phyloP scores from a whole-genome alignment of 2,888 invertebrate species.

The Lacanobia oleracea region DNA sequence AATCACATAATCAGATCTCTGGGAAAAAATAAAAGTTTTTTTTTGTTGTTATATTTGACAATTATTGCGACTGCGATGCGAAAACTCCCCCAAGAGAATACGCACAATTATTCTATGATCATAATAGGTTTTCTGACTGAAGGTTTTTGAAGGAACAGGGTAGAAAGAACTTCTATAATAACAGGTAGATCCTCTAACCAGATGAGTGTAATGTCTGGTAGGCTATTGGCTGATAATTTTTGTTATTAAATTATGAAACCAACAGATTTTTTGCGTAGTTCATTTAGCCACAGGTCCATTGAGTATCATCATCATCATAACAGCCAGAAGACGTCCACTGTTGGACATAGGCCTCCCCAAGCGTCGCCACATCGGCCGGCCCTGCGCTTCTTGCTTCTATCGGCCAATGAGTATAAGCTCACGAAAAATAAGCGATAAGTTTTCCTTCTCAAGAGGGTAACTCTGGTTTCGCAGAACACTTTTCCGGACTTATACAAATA shows the following conservation, averaged over 20 bases:
- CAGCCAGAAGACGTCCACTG: no score
- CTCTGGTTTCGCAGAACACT: constrained; percentile 1
- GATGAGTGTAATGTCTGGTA: neutral
- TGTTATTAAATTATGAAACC: neutral
- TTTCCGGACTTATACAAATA: constrained; percentile 14
- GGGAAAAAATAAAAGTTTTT: no score
- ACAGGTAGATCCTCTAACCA: neutral
- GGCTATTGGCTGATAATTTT: neutral
- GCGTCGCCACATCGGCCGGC: no score
- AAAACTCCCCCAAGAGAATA: no score
- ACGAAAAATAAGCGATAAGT: neutral
- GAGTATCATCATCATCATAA: no score
- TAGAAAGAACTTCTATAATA: neutral
- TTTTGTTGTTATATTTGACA: no score
- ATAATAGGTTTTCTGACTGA: neutral
- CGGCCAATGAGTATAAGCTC: neutral
- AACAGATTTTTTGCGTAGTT: neutral
- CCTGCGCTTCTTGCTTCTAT: no score
- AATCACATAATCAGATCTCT: no score
- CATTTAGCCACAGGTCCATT: no score
- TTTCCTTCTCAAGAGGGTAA: neutral
- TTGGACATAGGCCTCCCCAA: no score
- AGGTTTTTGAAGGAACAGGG: neutral
- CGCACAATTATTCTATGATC: no score
- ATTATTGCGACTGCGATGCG: no score